Percentiles rank a stretch among this genome's conserved stretches.
Evolutionary conservation across 53 echinoderm and acorn worm species (phyloP).

Genomic region (Pentamera pediparva): DNA sequence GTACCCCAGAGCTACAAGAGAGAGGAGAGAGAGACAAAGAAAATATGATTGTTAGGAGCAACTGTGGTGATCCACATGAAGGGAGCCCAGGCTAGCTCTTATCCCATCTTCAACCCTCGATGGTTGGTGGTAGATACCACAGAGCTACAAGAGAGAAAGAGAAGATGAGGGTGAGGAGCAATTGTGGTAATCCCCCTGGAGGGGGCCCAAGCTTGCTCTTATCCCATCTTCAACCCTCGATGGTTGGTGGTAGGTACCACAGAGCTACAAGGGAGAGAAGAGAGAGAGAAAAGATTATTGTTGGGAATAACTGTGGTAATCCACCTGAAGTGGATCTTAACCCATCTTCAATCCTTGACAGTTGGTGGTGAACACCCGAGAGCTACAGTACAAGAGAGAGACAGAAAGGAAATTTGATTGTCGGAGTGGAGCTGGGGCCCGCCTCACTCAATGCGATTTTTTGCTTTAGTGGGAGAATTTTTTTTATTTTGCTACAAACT

Average conservation of each 20-base stretch:
- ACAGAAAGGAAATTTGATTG: no score
- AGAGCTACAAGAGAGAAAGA: constrained; percentile 5
- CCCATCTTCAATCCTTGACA: constrained; percentile 4
- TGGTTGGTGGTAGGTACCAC: not conserved
- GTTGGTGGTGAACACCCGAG: not conserved
- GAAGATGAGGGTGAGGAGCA: no score
- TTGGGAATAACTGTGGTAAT: no score
- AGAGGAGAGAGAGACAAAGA: not conserved
- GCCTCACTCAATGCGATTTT: no score
- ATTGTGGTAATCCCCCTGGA: no score
- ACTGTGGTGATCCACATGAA: constrained; percentile 48
- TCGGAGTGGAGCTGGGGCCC: no score
- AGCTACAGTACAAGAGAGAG: not conserved
- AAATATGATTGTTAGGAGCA: no score
- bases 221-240: no score
- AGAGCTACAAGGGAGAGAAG: not conserved
- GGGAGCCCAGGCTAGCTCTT: constrained; percentile 7
- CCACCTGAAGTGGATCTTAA: constrained; percentile 29
- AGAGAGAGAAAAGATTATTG: no score
- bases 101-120: constrained; percentile 23
- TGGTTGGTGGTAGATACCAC: constrained; percentile 6
- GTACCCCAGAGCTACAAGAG: not conserved
- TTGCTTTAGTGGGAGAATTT: no score
- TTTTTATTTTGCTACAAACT: no score
- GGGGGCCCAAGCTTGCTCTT: no score